A percentile compares a stretch with the other conserved stretches of the same genome.
These are phyloP conservation scores for Sminthopsis crassicaudata DNA, from an alignment of 2,113 vertebrate species.

Conservation along the genomic window DNA sequence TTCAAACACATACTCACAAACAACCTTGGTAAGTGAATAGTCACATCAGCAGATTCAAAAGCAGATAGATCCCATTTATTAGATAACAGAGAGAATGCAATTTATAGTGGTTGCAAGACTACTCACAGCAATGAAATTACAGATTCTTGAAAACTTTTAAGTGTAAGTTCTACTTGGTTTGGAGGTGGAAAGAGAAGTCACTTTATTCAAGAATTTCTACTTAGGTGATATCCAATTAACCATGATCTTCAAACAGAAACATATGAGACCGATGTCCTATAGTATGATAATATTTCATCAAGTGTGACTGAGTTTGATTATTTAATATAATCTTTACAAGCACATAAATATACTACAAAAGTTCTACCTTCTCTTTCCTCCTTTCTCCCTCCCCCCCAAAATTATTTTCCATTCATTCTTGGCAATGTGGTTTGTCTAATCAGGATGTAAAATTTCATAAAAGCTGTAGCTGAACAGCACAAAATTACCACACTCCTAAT, in stretches of 20 bases:
- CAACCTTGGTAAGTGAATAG: neutral
- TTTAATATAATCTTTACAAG: conserved; percentile 49
- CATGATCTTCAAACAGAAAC: conserved; percentile 15
- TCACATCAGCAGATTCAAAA: neutral
- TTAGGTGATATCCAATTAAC: conserved; percentile 15
- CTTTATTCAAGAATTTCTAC: conserved; percentile 28
- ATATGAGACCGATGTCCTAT: neutral
- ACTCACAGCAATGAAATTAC: neutral
- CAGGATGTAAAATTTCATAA: conserved; percentile 85
- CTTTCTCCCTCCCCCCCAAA: neutral
- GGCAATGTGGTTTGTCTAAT: conserved; percentile 80
- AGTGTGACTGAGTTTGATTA: conserved; percentile 42
- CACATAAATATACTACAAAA: conserved; percentile 51
- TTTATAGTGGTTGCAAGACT: neutral
- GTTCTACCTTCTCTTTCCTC: neutral
- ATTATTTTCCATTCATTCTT: conserved; percentile 69
- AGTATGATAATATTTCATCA: conserved; percentile 1
- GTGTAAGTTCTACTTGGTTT: neutral
- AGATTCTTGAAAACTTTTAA: neutral
- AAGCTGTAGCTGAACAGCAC: conserved; percentile 84
- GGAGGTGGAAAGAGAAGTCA: neutral
- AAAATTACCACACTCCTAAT: conserved; percentile 86
- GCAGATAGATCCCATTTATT: neutral
- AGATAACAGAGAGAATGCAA: neutral
- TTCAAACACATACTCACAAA: neutral